Base-by-base conservation (phyloP, 2,113 vertebrate genomes). In the Dryoscopus gambensis region DNA sequence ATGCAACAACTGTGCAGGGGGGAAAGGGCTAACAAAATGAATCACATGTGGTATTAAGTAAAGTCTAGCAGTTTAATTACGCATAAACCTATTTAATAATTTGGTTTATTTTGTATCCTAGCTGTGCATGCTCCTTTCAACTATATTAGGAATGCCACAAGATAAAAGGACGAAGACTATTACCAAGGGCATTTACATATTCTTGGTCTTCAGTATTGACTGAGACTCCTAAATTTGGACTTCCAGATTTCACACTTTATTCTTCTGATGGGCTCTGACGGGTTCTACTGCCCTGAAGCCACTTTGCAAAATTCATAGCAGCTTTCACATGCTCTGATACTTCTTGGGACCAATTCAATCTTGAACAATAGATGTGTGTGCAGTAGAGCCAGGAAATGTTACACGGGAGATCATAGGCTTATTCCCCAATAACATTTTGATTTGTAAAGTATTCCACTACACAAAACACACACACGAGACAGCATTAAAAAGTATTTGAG, bases 341-440 rank as follows among this genome's bases (percentile, higher is more conserved):
- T 98, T 98, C 98, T 94, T 97, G 97, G 97, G 98, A 98, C 97
- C 98, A 97, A 97, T 98, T 98, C 98, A 97, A 87, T 97, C 97
- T 94, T 59, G 75, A 98, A 98, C 98, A 98, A 98, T 97, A 96
- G 98, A 87, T 33, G 90, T 95, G 95, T 93, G 94, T 89, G 95
- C 96, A 95, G 90, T 22, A 93, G 85, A 97, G 95, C 80, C 85
- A 79, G 65, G 83, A 92, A 96, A 97, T 89, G 93, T 91, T 93
- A 93, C 94, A 81, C 94, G 59, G 95, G 96, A 97, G 96, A 97
- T 95, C 95, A 62, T 39, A 69, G 80, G 89, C 95, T 95, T 93
- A 97, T 90, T 96, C 96, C 96, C 90, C 95, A 89, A 93, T 93
- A 96, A 96, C 95, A 76, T 94, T 97, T 96, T 92, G 93, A 94